phyloP scores from a whole-genome alignment of 1,140 invertebrate species.

The Brachionus manjavacas region DNA sequence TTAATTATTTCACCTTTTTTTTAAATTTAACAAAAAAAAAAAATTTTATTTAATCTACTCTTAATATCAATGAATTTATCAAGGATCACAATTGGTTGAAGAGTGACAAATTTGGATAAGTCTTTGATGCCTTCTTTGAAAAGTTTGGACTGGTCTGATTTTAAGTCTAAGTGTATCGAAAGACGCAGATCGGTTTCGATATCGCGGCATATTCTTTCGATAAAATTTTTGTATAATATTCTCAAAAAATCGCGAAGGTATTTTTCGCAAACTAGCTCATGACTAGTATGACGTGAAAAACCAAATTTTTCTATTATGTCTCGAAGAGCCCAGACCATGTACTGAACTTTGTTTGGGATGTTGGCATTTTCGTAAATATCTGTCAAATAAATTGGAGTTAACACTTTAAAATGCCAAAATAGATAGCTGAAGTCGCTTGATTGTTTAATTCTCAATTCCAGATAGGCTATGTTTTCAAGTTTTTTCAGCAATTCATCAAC shows the following conservation, averaged over 20 bases:
- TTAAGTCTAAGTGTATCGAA: constrained; percentile 81
- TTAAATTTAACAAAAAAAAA: constrained; percentile 5
- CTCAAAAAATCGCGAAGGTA: constrained; percentile 56
- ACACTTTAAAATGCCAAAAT: constrained; percentile 71
- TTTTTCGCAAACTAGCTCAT: constrained; percentile 50
- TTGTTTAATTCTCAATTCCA: constrained; percentile 57
- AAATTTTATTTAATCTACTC: neutral
- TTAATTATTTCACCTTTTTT: constrained; percentile 70
- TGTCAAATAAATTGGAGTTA: constrained; percentile 71
- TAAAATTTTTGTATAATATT: constrained; percentile 59
- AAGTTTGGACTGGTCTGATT: constrained; percentile 72
- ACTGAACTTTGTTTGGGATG: constrained; percentile 63
- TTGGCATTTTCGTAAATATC: constrained; percentile 65
- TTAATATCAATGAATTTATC: constrained; percentile 32
- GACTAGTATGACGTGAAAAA: constrained; percentile 51
- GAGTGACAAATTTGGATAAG: constrained; percentile 57
- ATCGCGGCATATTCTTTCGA: constrained; percentile 72
- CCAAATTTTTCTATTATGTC: constrained; percentile 61
- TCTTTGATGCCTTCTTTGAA: constrained; percentile 63
- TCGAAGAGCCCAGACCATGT: constrained; percentile 65
- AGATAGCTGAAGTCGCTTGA: constrained; percentile 71
- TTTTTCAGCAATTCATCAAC: constrained; percentile 61
- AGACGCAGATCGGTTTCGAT: constrained; percentile 85
- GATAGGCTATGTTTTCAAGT: constrained; percentile 62
- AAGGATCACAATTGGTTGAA: constrained; percentile 50